Conservation (phyloP, 2,888 invertebrate species). For the Cerceris ruficornis region DNA sequence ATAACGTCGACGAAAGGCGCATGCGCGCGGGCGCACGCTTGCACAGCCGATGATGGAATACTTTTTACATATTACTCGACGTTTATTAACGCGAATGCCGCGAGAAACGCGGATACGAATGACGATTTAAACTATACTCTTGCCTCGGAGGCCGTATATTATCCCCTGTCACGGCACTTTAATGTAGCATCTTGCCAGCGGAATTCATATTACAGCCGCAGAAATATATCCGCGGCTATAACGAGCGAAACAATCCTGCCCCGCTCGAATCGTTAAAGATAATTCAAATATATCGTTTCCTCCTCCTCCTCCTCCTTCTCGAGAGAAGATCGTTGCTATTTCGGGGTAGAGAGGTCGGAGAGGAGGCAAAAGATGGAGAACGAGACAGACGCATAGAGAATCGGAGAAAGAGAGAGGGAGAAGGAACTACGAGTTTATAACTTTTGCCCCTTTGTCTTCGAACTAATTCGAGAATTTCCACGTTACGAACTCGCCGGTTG, state of each 20-base stretch:
- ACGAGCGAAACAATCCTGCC: slow-evolving; percentile 13
- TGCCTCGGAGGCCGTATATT: slow-evolving; percentile 3
- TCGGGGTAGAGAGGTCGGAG: background rate
- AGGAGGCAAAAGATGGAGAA: background rate
- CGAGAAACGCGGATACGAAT: background rate
- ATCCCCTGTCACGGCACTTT: slow-evolving; percentile 10
- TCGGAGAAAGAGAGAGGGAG: slow-evolving; percentile 3
- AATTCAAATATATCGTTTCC: slow-evolving; percentile 7
- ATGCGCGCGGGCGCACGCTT: background rate
- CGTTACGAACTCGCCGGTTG: background rate
- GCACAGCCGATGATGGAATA: slow-evolving; percentile 1
- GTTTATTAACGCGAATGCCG: slow-evolving; percentile 16
- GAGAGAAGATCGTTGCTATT: background rate
- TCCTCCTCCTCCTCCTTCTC: background rate
- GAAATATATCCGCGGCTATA: slow-evolving; percentile 19
- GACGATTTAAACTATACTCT: slow-evolving; percentile 22
- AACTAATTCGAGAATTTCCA: slow-evolving; percentile 6
- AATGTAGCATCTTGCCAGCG: slow-evolving; percentile 4
- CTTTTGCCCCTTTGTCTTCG: background rate
- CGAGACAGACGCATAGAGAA: background rate
- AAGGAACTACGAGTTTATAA: background rate
- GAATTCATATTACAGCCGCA: slow-evolving; percentile 17
- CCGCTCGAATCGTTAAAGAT: background rate
- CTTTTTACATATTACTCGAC: background rate
- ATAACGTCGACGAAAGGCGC: background rate